Base-by-base conservation (phyloP, 2,888 invertebrate species). In the Argyresthia albistria region DNA sequence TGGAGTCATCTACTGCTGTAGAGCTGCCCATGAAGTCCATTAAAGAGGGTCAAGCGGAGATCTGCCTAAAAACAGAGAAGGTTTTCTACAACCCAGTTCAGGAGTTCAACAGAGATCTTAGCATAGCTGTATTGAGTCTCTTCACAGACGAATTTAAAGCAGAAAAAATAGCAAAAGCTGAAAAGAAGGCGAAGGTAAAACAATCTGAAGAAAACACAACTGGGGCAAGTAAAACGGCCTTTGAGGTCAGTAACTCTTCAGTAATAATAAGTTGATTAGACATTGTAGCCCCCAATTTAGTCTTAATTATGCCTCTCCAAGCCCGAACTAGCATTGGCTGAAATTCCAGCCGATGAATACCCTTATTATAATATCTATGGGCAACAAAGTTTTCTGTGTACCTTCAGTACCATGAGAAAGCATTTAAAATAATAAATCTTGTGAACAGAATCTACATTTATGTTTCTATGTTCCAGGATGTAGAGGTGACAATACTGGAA, bases 51-150 rank as follows among this genome's bases (percentile, higher is more conserved):
- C 88, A 91, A 63, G 96, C 97, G 0, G 91, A 91, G 69, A 93
- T 97, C 56, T 80, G 91, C 52, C 89, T 94, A 1, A 86, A 88
- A 46, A 77, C 83, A 1, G 92, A 93, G 42, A 93, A 93, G 69
- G 97, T 99, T 0, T 99, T 99, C 79, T 99, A 99, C 72, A 99
- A 99, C 82, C 96, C 98, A 0, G 99, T 99, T 0, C 98, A 98
- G 78, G 97, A 99, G 76, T 99, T 99, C 68, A 99, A 99, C 75
- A 90, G 99, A 58, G 99, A 99, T 82, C 83, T 99, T 50, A 95
- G 95, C 69, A 90, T 95, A 62, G 90, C 92, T 6, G 95, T 93
- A 0, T 72, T 96, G 16, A 90, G 89, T 54, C 84, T 92, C n/a
- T 94, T 93, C 67, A 88, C 89, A 8, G 80, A 88, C 61, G 87